Base-by-base conservation (phyloP, 2,113 vertebrate species). In the Shinisaurus crocodilurus region DNA sequence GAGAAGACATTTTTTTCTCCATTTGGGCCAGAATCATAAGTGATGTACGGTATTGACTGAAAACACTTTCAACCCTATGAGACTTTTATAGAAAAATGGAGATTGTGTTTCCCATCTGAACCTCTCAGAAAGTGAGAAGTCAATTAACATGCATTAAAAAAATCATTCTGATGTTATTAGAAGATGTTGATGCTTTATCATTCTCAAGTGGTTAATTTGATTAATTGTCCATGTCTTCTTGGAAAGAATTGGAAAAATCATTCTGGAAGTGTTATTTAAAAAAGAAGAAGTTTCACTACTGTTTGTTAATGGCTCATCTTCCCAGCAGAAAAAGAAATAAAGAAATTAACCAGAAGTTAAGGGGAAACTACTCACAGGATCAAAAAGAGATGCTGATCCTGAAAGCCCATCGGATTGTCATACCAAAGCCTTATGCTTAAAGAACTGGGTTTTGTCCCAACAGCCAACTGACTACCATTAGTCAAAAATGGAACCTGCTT, bases 111-210 rank as follows among this genome's bases (percentile, higher is more conserved):
- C 95, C 93, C 75, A 77, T 77, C 23, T 77, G 75, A 94, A 90
- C 94, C 94, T 89, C 90, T 88, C 92, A 92, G 94, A 94, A 95
- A 96, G 94, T 91, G 90, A 96, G 89, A 37, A 94, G 90, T 50
- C 91, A 95, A 37, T 88, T 88, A 85, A 86, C 89, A 1, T 45
- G 16, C 6, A 43, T 43, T 43, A 37, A 79, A 45, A 54, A 48
- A 65, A 65, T 18, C 90, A 76, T 40, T 87, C 86, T 92, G 3
- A 54, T 69, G 76, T 91, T 89, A 90, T n/a, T 86, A 79, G 88
- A 88, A 86, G 80, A 92, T 89, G 6, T 95, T 93, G 91, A 95
- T 94, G 91, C 84, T 90, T 74, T 43, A 92, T 93, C 88, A 90
- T 70, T 90, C 92, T 95, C 87, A 1, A 83, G 91, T 89, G 95